Evolutionary conservation across 2,113 vertebrate species (phyloP).

Genomic region (Seriola dumerili): DNA sequence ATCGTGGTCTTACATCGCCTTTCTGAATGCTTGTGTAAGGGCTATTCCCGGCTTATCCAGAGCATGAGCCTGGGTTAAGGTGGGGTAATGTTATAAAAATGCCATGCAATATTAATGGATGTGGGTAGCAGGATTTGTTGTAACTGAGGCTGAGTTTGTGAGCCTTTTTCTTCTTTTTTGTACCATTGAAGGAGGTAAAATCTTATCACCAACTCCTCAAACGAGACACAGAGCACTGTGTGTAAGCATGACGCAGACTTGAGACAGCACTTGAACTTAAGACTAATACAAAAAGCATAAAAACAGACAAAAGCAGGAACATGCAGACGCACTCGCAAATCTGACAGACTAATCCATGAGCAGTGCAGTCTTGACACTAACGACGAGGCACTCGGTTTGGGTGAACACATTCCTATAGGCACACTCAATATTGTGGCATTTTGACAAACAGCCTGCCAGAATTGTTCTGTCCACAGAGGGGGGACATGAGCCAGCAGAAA

Average conservation of each 20-base stretch:
- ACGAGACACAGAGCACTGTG: background rate
- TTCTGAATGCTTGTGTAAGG: background rate
- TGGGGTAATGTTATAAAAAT: slow-evolving; percentile 50
- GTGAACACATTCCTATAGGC: slow-evolving; percentile 63
- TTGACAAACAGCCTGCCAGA: slow-evolving; percentile 80
- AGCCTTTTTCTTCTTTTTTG: background rate
- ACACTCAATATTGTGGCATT: slow-evolving; percentile 76
- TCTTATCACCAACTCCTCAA: background rate
- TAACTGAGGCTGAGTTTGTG: slow-evolving; percentile 17
- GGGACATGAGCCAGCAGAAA: slow-evolving; percentile 56
- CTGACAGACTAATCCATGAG: slow-evolving; percentile 50
- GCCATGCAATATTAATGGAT: slow-evolving; percentile 54
- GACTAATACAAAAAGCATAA: background rate
- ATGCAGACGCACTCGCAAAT: slow-evolving; percentile 17
- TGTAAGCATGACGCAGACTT: background rate
- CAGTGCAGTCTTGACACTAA: slow-evolving; percentile 41
- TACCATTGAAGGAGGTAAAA: background rate
- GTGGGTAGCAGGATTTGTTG: slow-evolving; percentile 13
- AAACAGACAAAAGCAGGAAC: background rate
- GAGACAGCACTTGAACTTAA: background rate
- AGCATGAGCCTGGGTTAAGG: slow-evolving; percentile 23
- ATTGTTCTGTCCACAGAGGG: slow-evolving; percentile 57
- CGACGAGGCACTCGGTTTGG: slow-evolving; percentile 56
- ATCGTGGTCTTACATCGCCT: background rate
- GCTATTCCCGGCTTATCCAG: slow-evolving; percentile 16